Percentiles rank a stretch among this genome's conserved stretches.
phyloP scores from a whole-genome alignment of 2,888 invertebrate genomes.

The Micropterix aruncella region DNA sequence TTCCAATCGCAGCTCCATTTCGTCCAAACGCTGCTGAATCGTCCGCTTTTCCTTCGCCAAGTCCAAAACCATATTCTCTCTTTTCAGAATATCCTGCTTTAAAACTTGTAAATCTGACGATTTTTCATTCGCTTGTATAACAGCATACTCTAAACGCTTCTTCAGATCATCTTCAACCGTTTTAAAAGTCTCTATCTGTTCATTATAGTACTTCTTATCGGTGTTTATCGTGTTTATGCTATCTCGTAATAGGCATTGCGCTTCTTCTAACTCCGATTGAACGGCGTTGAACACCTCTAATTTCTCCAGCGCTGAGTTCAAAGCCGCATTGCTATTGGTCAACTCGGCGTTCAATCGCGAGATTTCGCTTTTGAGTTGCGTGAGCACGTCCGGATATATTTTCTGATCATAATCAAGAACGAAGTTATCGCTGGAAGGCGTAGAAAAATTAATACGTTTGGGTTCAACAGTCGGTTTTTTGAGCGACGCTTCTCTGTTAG shows the following conservation, averaged over 20 bases:
- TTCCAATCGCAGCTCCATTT: conserved; percentile 34
- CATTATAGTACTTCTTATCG: conserved; percentile 41
- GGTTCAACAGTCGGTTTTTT: conserved; percentile 30
- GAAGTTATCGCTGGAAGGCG: conserved; percentile 27
- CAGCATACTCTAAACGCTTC: conserved; percentile 41
- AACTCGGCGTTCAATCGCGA: conserved; percentile 38
- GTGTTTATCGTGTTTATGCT: conserved; percentile 36
- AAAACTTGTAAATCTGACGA: conserved; percentile 36
- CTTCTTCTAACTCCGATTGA: conserved; percentile 33
- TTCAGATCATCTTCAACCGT: conserved; percentile 37
- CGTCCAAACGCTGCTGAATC: conserved; percentile 30
- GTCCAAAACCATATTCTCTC: conserved; percentile 42
- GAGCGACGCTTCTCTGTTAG: conserved; percentile 28
- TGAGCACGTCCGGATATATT: conserved; percentile 30
- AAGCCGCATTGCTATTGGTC: conserved; percentile 36
- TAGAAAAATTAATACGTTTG: conserved; percentile 32
- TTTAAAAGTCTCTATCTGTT: conserved; percentile 36
- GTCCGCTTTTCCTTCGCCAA: conserved; percentile 42
- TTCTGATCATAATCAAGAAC: conserved; percentile 30
- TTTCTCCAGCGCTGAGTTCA: conserved; percentile 39
- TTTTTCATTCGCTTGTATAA: conserved; percentile 37
- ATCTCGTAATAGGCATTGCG: conserved; percentile 31
- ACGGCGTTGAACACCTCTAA: conserved; percentile 35
- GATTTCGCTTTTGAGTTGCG: conserved; percentile 36
- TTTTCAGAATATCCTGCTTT: conserved; percentile 39